Percentiles rank a stretch among this genome's conserved stretches.
Conservation (phyloP, 2,888 invertebrate genomes). For the Monopis laevigella region DNA sequence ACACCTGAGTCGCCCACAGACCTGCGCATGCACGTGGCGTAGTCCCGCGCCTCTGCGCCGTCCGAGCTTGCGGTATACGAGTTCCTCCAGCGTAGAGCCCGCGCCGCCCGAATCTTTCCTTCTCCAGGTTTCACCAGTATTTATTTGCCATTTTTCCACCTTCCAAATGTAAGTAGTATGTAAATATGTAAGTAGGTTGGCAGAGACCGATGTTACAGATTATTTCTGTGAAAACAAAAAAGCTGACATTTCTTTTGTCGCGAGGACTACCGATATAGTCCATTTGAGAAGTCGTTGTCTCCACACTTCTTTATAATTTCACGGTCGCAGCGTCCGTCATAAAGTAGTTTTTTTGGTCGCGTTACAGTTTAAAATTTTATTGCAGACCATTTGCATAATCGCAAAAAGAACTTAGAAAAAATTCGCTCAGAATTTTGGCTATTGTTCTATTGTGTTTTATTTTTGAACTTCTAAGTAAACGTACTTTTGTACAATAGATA, state of each 20-base stretch:
- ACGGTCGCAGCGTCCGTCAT: constrained; percentile 43
- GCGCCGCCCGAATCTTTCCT: constrained; percentile 22
- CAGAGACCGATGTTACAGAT: too few relatives aligned
- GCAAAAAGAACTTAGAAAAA: constrained; percentile 51
- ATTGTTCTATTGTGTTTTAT: constrained; percentile 44
- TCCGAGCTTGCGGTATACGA: constrained; percentile 67
- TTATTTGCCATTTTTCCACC: constrained; percentile 12
- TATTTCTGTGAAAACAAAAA: too few relatives aligned
- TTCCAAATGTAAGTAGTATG: constrained; percentile 24
- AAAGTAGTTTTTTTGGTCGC: constrained; percentile 43
- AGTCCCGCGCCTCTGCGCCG: constrained; percentile 32
- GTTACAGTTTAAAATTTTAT: constrained; percentile 58
- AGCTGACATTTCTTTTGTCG: constrained; percentile 1
- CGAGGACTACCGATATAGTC: constrained; percentile 36
- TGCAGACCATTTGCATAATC: constrained; percentile 62
- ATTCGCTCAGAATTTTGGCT: constrained; percentile 22
- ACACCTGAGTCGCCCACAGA: constrained; percentile 61
- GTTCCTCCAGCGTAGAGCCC: constrained; percentile 72
- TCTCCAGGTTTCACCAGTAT: neutral
- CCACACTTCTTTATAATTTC: constrained; percentile 44
- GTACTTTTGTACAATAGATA: constrained; percentile 44
- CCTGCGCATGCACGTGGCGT: constrained; percentile 59
- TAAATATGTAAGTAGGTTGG: too few relatives aligned
- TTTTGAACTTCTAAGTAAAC: constrained; percentile 40
- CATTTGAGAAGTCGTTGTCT: constrained; percentile 47